Base-by-base conservation (phyloP, 2,113 vertebrate species). In the Cochlearius cochlearius region DNA sequence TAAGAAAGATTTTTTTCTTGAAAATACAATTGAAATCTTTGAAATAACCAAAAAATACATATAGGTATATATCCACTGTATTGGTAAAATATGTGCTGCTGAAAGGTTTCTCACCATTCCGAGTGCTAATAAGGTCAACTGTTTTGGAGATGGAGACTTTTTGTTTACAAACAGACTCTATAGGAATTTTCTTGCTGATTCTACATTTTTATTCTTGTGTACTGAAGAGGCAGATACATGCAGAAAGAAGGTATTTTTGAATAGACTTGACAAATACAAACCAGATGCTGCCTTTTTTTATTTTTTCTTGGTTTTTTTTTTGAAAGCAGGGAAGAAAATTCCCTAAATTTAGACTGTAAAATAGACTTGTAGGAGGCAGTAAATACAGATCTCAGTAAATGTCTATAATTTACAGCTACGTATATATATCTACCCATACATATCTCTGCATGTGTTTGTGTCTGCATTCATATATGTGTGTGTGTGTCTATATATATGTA, bases 261-360 rank as follows among this genome's bases (percentile, higher is more conserved):
- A 75, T 34, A 78, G 52, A 39, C 49, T 68, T 92, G 16, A 73
- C 78, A 92, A 94, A 55, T 66, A 17, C 41, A 90, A 81, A 85
- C 45, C 41, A 91, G 47, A 55, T 72, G 77, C 56, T 75, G 20
- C 11, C 22, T 62, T 60, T 63, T 85, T 55, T 55, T 47, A 7
- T 62, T 59, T 5, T 15, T 15, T 25, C 19, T 15, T 47, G 39
- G 56, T 58, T 58, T 10, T 30, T 78, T 36, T 80, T 87, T 58
- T 22, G 12, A 68, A 67, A 72, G 36, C 64, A 45, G 32, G 26
- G 39, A 72, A 82, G 34, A 90, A 67, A 83, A 75, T 32, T 76
- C n/a, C 12, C 68, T 94, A 95, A 94, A 85, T 90, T 93, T 96
- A 96, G 86, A 15, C 38, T 50, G 11, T 60, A 82, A 90, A 72